Evolutionary conservation across 2,888 invertebrate genomes (phyloP), one percentile per base, ranked within the genome.

Genomic region (Pemphredon lugubris): DNA sequence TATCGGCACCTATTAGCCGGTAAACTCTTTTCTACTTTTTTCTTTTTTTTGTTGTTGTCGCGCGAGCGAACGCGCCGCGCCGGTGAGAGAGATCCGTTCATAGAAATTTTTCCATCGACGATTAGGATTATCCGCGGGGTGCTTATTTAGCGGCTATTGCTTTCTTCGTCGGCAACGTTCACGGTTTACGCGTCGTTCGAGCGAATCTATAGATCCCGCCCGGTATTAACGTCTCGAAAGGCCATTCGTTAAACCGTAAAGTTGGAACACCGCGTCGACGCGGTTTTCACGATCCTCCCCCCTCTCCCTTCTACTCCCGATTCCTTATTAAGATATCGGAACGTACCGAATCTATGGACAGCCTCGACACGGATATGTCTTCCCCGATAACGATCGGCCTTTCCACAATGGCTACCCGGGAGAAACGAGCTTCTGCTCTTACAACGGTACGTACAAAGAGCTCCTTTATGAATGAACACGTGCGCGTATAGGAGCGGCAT

Each of bases 301-400:
- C n/a, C n/a, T n/a, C n/a, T n/a, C n/a, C n/a, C n/a, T n/a, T n/a
- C n/a, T n/a, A n/a, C n/a, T n/a, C n/a, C 51, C 57, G 80, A 83
- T 82, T 74, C 73, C 75, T 80, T 83, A 83, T 84, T 81, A 79
- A 82, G 82, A 84, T 84, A 84, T 77, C 76, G 73, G 48, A 34
- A 54, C 53, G 18, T 32, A 67, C 20, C 61, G 72, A 75, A 79
- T 77, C 78, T 79, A 77, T 75, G 75, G 75, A 73, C 73, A 73
- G 66, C 61, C 77, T 77, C 82, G 79, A 75, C 71, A 60, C 69
- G 71, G 77, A 79, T 81, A 75, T 71, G 63, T 74, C 65, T 58
- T 44, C 16, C n/a, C 32, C 61, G 82, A 85, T 84, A 83, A 82
- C 73, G 68, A 83, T 84, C 84, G 78, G 69, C 77, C 76, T 80